A percentile compares a stretch with the other conserved stretches of the same genome.
phyloP scores from a whole-genome alignment of 2,797 vertebrate species.

The Argentina silus region DNA sequence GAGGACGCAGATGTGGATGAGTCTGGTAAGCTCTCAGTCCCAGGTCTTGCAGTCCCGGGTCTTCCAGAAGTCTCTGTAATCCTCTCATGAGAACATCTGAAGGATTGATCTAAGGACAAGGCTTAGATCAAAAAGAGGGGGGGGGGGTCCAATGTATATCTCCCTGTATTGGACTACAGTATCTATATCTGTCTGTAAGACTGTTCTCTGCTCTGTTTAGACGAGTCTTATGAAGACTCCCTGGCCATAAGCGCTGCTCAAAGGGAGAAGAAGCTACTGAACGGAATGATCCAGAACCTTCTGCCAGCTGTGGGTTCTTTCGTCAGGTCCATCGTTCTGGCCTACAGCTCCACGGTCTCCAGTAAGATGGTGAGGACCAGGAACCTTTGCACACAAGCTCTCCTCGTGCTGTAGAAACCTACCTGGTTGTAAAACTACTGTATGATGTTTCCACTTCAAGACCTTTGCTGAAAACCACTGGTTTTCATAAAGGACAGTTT shows the following conservation, averaged over 20 bases:
- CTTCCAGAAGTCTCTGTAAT: not conserved
- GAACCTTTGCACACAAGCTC: not conserved
- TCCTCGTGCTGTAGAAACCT: too few species aligned
- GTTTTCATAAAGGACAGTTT: too few species aligned
- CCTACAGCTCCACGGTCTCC: slow-evolving; percentile 92
- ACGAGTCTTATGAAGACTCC: slow-evolving; percentile 81
- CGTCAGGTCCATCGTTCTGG: slow-evolving; percentile 91
- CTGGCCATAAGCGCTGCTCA: slow-evolving; percentile 86
- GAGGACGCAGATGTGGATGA: slow-evolving; percentile 98
- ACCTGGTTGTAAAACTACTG: too few species aligned
- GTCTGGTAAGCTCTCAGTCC: slow-evolving; percentile 80
- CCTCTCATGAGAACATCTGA: not conserved
- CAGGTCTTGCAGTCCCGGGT: not conserved
- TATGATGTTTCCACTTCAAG: too few species aligned
- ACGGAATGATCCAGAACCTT: slow-evolving; percentile 91
- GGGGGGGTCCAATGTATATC: not conserved
- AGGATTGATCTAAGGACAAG: not conserved
- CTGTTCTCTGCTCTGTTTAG: slow-evolving; percentile 69
- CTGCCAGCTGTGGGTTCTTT: slow-evolving; percentile 88
- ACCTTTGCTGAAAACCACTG: too few species aligned
- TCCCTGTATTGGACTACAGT: not conserved
- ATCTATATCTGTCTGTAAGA: not conserved
- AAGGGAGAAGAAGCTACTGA: slow-evolving; percentile 90
- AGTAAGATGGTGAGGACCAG: slow-evolving; percentile 91
- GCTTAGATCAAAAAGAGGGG: not conserved